These are phyloP conservation scores for Kryptolebias ocellatus DNA, from an alignment of 2,797 vertebrate species.

Conservation along the genomic window DNA sequence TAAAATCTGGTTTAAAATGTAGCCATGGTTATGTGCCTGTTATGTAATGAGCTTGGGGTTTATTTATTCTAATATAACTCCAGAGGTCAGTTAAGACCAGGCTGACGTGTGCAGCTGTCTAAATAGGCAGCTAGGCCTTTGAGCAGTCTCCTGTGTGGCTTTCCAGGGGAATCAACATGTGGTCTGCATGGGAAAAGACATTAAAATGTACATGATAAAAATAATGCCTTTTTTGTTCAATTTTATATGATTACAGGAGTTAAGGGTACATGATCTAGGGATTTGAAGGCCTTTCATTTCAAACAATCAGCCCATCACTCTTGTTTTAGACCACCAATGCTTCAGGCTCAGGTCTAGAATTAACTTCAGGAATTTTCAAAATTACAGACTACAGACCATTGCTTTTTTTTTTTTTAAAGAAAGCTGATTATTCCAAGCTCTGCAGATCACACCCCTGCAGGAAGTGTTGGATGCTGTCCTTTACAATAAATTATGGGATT, in stretches of 20 bases:
- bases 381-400: slow-evolving; percentile 51
- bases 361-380: slow-evolving; percentile 37
- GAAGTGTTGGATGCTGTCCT: slow-evolving; percentile 6
- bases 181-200: slow-evolving; percentile 37
- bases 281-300: slow-evolving; percentile 43
- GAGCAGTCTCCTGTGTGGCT: slow-evolving; percentile 53
- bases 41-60: slow-evolving; percentile 66
- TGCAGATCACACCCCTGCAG: slow-evolving; percentile 32
- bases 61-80: slow-evolving; percentile 64
- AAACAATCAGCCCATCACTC: slow-evolving; percentile 43
- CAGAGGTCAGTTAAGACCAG: slow-evolving; percentile 31
- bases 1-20: slow-evolving; percentile 25
- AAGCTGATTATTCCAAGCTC: slow-evolving; percentile 32
- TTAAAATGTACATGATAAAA: not conserved
- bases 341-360: slow-evolving; percentile 41
- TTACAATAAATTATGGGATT: slow-evolving; percentile 51
- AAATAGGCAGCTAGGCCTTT: slow-evolving; percentile 66
- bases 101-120: slow-evolving; percentile 73
- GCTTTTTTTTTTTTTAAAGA: slow-evolving; percentile 7
- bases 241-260: not conserved
- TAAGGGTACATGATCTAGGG: slow-evolving; percentile 20
- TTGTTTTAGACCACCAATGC: slow-evolving; percentile 59
- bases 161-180: slow-evolving; percentile 31
- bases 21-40: slow-evolving; percentile 54
- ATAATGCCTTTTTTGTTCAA: no score